Percentiles rank a stretch among this genome's conserved stretches.
phyloP scores from a whole-genome alignment of 2,888 invertebrate genomes.

The Clostera curtula region DNA sequence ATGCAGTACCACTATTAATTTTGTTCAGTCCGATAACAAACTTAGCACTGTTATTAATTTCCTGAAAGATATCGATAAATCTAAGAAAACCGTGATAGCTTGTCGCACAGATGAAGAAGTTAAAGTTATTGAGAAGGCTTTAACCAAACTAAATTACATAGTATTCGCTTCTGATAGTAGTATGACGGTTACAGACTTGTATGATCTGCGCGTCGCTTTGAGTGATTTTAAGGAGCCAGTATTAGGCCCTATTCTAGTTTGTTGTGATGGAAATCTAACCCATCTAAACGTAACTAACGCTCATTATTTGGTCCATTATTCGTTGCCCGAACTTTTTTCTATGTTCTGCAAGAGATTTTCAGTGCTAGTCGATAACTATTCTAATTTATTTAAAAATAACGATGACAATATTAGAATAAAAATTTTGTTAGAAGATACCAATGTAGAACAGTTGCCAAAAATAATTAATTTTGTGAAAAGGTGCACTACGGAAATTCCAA shows the following conservation, averaged over 20 bases:
- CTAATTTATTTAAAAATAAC: constrained; percentile 42
- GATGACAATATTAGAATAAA: constrained; percentile 49
- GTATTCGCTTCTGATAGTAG: constrained; percentile 44
- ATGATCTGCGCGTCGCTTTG: constrained; percentile 51
- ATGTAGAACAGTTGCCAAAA: constrained; percentile 76
- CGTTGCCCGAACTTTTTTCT: constrained; percentile 78
- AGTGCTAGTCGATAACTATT: constrained; percentile 77
- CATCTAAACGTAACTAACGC: constrained; percentile 79
- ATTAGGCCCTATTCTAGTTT: constrained; percentile 74
- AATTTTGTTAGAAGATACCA: constrained; percentile 75
- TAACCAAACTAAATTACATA: constrained; percentile 30
- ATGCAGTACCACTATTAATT: constrained; percentile 50
- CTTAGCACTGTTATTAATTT: constrained; percentile 57
- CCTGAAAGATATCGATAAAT: constrained; percentile 52
- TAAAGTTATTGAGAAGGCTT: constrained; percentile 35
- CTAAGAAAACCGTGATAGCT: constrained; percentile 76
- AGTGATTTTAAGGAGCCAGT: constrained; percentile 49
- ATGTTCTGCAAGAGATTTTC: constrained; percentile 82
- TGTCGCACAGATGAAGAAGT: constrained; percentile 77
- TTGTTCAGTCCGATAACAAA: constrained; percentile 57
- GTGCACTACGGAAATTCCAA: constrained; percentile 50
- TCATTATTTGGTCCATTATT: constrained; percentile 81
- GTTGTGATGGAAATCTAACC: constrained; percentile 79
- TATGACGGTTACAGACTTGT: constrained; percentile 54
- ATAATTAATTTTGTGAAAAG: constrained; percentile 74